Percentiles rank a stretch among this genome's conserved stretches.
These are phyloP conservation scores for Drosophila kuntzei DNA, from an alignment of 2,888 invertebrate species.

Conservation along the genomic window DNA sequence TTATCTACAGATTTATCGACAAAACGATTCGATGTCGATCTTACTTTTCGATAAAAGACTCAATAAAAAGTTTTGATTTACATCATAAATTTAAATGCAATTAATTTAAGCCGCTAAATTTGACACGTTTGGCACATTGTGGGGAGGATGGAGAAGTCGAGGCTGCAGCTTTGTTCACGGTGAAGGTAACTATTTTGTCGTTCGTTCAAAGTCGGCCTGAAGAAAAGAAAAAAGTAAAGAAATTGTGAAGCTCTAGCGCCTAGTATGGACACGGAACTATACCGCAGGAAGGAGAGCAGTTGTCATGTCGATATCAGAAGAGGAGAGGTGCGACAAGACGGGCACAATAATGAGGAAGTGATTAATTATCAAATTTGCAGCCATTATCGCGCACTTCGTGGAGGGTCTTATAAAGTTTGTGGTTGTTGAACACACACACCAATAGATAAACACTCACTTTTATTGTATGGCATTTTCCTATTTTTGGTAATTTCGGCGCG, in stretches of 20 bases:
- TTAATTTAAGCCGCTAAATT: not conserved
- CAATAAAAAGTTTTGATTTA: too few relatives aligned
- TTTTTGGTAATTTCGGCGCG: not conserved
- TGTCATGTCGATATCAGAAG: too few relatives aligned
- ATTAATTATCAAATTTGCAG: conserved; percentile 81
- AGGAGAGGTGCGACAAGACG: conserved; percentile 25
- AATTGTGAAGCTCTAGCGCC: too few relatives aligned
- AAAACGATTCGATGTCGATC: too few relatives aligned
- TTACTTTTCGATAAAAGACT: too few relatives aligned
- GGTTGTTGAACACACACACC: not conserved
- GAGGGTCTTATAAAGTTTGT: not conserved
- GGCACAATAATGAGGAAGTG: conserved; percentile 70
- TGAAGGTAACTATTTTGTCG: not conserved
- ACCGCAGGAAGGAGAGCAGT: too few relatives aligned
- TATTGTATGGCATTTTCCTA: too few relatives aligned
- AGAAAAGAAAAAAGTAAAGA: not conserved
- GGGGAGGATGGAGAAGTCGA: not conserved
- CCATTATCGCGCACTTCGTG: conserved; percentile 46
- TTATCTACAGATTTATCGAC: too few relatives aligned
- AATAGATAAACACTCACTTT: not conserved
- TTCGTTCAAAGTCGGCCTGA: not conserved
- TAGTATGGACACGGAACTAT: too few relatives aligned
- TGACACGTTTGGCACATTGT: not conserved
- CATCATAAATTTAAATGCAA: too few relatives aligned
- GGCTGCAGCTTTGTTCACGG: not conserved